phyloP scores from a whole-genome alignment of 2,797 vertebrate genomes.

The Cirrhinus molitorella region DNA sequence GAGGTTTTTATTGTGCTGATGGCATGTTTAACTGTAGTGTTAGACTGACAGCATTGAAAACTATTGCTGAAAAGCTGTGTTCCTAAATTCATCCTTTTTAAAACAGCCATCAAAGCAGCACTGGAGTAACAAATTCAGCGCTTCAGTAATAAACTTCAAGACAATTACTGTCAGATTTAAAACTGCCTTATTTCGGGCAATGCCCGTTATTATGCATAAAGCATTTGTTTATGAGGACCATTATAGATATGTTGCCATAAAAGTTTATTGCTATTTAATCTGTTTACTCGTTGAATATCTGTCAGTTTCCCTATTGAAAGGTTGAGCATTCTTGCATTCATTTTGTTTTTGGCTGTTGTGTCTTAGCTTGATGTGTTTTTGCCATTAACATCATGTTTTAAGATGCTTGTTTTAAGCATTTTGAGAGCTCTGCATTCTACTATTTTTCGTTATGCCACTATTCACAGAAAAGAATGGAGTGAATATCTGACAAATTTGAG shows the following conservation, averaged over 20 bases:
- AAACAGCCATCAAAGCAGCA: background rate
- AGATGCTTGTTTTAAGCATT: background rate
- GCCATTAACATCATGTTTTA: background rate
- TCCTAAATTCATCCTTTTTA: background rate
- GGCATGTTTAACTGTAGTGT: background rate
- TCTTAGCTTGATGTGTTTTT: background rate
- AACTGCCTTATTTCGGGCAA: background rate
- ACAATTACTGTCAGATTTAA: constrained; percentile 1
- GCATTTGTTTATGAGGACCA: constrained; percentile 13
- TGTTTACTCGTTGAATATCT: constrained; percentile 7
- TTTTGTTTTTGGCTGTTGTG: background rate
- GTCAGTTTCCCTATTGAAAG: background rate
- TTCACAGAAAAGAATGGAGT: background rate
- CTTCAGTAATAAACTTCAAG: constrained; percentile 14
- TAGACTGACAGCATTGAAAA: background rate
- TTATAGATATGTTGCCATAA: constrained; percentile 20
- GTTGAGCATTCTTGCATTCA: background rate
- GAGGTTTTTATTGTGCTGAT: background rate
- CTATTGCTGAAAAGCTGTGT: background rate
- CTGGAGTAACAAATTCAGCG: background rate
- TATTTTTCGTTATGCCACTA: background rate
- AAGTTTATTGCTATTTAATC: background rate
- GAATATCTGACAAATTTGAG: background rate
- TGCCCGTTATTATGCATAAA: constrained; percentile 15
- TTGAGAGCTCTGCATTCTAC: background rate